phyloP scores from a whole-genome alignment of 37 sponge, comb jelly and placozoan genomes.

The Cladorhizidae sp. region DNA sequence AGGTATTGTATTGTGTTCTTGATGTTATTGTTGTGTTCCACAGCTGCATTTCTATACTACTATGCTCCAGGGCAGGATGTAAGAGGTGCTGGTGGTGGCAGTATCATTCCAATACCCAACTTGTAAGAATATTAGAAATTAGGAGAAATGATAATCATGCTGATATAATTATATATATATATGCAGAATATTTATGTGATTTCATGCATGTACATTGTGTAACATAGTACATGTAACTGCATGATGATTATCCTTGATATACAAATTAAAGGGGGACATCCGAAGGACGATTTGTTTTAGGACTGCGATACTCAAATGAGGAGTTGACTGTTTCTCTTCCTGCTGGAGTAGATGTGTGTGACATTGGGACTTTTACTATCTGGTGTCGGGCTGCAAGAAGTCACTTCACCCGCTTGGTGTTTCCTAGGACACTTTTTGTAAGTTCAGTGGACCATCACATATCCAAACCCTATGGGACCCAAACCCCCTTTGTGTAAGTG shows the following conservation, averaged over 20 bases:
- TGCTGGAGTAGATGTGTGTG: conserved; percentile 22
- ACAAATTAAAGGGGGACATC: neutral
- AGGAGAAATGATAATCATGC: neutral
- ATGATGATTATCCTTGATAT: neutral
- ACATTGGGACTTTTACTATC: conserved; percentile 50
- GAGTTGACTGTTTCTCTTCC: conserved; percentile 15
- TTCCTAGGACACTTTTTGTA: conserved; percentile 36
- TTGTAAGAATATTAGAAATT: neutral
- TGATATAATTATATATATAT: neutral
- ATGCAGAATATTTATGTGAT: too few relatives aligned
- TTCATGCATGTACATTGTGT: too few relatives aligned
- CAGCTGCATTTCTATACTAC: conserved; percentile 20
- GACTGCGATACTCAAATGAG: neutral
- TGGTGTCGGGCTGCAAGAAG: conserved; percentile 27
- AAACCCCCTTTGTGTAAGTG: too few relatives aligned
- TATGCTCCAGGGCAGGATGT: neutral
- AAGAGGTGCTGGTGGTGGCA: neutral
- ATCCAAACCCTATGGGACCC: too few relatives aligned
- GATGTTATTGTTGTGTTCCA: neutral
- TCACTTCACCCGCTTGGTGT: conserved; percentile 22
- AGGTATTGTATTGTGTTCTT: too few relatives aligned
- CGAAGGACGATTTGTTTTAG: neutral
- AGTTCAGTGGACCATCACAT: too few relatives aligned
- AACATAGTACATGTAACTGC: neutral
- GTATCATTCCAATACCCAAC: neutral